Evolutionary conservation across 2,797 vertebrate genomes (phyloP), one percentile per base, ranked within the genome.

Genomic region (Anguilla marmorata): DNA sequence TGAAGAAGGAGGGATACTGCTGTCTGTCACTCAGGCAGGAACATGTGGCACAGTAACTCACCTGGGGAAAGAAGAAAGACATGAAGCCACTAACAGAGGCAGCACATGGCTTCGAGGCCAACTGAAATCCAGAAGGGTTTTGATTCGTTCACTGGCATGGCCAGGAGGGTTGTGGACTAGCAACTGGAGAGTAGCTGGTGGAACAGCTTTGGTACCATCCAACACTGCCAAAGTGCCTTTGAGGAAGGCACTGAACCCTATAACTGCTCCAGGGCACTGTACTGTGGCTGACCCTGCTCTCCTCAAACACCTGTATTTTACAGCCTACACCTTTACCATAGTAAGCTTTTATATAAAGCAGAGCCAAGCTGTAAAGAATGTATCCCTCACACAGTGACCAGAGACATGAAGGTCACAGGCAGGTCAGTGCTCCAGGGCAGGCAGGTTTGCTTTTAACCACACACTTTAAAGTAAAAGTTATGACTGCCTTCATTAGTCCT

Each of bases 31-130:
- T 93, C 72, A 93, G 88, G 86, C 92, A 93, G 63, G 92, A 91
- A 82, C 92, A 92, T 11, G 92, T 96, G 41, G 95, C 92, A 91
- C 90, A 95, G 88, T 94, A 93, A 90, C 95, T 96, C 85, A 96
- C 94, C 95, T 95, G 86, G 45, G 27, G 45, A 33, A 14, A 82
- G 9, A 60, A 16, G 19, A 30, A 89, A 5, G 30, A 63, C 54
- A 52, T 5, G 16, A 7, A 41, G 14, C 0, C 74, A 56, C n/a
- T 21, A 52, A 60, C 63, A 60, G 8, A 21, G 63, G 24, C 7
- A n/a, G 24, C n/a, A n/a, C 24, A 0, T n/a, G 7, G 24, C 63
- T 69, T 1, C 27, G 8, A 27, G 56, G 14, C 63, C 7, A n/a
- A n/a, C 24, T 63, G 60, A 63, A 19, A 21, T 6, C 24, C 24